These are phyloP conservation scores for Belonocnema kinseyi DNA, from an alignment of 1,140 invertebrate genomes.

Conservation along the genomic window DNA sequence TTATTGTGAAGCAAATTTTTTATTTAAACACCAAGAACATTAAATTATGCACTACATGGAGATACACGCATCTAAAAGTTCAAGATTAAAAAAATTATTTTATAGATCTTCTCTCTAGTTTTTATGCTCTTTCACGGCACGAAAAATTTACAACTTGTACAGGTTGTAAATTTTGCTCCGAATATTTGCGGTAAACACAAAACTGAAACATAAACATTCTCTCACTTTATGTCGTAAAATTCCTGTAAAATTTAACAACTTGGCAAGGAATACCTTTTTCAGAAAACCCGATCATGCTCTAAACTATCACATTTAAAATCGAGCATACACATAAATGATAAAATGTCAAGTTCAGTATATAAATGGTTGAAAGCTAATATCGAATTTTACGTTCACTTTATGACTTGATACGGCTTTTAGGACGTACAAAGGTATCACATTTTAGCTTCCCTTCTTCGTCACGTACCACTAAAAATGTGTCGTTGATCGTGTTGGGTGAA, in stretches of 20 bases:
- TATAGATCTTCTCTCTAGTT: too few relatives aligned
- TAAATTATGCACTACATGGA: too few relatives aligned
- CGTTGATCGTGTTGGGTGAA: neutral
- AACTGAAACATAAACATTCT: neutral
- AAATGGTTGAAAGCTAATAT: neutral
- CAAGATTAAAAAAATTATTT: too few relatives aligned
- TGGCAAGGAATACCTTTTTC: neutral
- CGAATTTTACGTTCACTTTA: slow-evolving; percentile 1
- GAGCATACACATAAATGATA: neutral
- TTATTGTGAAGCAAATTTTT: too few relatives aligned
- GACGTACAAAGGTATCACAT: neutral
- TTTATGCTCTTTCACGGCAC: too few relatives aligned
- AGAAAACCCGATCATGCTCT: neutral
- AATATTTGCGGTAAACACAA: too few relatives aligned
- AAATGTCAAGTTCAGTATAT: too few relatives aligned
- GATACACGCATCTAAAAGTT: too few relatives aligned
- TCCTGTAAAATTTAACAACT: neutral
- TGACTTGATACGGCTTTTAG: slow-evolving; percentile 3
- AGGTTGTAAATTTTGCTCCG: too few relatives aligned
- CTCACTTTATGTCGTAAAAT: neutral
- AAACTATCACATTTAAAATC: slow-evolving; percentile 7
- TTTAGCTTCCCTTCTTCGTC: neutral
- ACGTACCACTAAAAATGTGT: neutral
- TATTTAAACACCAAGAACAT: too few relatives aligned
- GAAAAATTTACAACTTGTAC: too few relatives aligned